A percentile compares a stretch with the other conserved stretches of the same genome.
Evolutionary conservation across 2,888 invertebrate species (phyloP).

Genomic region (Xestobium rufovillosum): DNA sequence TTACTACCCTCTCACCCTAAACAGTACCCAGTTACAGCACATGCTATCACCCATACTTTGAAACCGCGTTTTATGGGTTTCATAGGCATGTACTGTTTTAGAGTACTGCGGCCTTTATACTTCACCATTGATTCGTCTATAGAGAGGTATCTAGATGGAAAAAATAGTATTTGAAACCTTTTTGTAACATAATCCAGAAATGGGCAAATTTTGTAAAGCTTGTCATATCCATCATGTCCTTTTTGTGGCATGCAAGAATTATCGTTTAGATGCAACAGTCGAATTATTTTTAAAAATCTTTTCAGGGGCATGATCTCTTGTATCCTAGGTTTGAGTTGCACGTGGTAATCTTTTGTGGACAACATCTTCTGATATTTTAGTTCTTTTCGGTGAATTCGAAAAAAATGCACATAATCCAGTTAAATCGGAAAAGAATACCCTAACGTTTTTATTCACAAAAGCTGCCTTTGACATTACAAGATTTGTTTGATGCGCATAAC

Average conservation of each 20-base stretch:
- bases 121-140: conserved; percentile 16
- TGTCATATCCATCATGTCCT: conserved; percentile 19
- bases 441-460: too few species aligned
- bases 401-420: too few species aligned
- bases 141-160: conserved; percentile 17
- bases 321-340: too few species aligned
- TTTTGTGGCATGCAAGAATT: conserved; percentile 16
- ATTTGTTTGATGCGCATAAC: too few species aligned
- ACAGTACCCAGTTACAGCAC: conserved; percentile 22
- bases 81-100: conserved; percentile 17
- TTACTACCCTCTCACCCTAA: conserved; percentile 26
- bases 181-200: conserved; percentile 15
- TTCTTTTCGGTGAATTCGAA: too few species aligned
- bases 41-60: conserved; percentile 24
- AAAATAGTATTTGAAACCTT: conserved; percentile 15
- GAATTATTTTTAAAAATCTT: conserved; percentile 22
- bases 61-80: conserved; percentile 24
- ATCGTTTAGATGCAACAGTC: conserved; percentile 21
- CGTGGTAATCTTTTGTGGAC: too few species aligned
- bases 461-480: too few species aligned
- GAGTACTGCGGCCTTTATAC: conserved; percentile 17
- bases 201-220: conserved; percentile 24
- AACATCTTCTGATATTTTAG: too few species aligned
- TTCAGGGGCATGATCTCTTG: too few species aligned
- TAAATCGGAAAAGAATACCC: too few species aligned